These are phyloP conservation scores for Indri indri DNA, from an alignment of 2,113 vertebrate species.

Conservation along the genomic window DNA sequence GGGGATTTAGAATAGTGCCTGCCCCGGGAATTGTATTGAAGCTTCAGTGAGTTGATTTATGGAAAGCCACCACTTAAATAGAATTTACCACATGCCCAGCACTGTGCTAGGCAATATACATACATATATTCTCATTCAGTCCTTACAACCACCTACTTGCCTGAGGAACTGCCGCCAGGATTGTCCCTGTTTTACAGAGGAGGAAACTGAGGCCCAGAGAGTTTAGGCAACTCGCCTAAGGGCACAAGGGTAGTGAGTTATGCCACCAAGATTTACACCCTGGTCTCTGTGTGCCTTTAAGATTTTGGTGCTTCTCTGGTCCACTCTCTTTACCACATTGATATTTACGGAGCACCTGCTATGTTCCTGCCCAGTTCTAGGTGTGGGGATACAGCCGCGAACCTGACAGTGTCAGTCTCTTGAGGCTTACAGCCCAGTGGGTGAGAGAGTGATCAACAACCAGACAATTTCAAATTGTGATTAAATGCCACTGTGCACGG, in stretches of 20 bases:
- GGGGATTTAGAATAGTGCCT: not conserved
- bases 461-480: not conserved
- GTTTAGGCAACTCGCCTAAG: not conserved
- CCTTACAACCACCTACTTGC: not conserved
- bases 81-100: not conserved
- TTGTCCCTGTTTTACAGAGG: not conserved
- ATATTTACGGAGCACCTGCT: not conserved
- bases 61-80: not conserved
- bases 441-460: not conserved
- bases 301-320: not conserved
- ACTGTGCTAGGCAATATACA: not conserved
- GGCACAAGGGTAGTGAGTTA: not conserved
- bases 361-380: not conserved
- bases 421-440: not conserved
- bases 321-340: not conserved
- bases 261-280: not conserved
- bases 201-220: not conserved
- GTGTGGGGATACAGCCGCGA: not conserved
- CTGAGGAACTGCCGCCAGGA: not conserved
- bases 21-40: not conserved
- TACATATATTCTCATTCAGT: not conserved
- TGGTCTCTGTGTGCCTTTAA: not conserved
- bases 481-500: not conserved
- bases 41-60: no score
- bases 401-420: not conserved